Percentiles rank a stretch among this genome's conserved stretches.
These are phyloP conservation scores for Philonicus albiceps DNA, from an alignment of 2,888 invertebrate genomes.

Conservation along the genomic window DNA sequence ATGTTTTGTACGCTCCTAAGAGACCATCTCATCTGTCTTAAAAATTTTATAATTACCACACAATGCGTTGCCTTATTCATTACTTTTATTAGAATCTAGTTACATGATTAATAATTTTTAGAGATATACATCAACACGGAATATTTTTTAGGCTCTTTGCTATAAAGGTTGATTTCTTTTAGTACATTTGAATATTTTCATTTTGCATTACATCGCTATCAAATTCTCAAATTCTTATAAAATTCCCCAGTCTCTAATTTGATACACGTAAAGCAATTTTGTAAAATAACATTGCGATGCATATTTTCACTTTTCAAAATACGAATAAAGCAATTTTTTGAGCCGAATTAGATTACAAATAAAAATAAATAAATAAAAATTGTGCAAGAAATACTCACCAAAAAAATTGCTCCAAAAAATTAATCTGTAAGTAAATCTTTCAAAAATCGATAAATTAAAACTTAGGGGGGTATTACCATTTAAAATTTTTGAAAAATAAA, in stretches of 20 bases:
- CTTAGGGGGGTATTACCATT: too few species aligned
- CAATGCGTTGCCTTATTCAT: neutral
- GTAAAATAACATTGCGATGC: neutral
- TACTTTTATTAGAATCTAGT: neutral
- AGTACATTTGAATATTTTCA: neutral
- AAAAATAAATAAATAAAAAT: neutral
- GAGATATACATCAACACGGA: neutral
- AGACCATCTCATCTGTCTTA: neutral
- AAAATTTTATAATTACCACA: neutral
- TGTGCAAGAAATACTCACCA: neutral
- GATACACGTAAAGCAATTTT: neutral
- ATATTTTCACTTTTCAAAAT: neutral
- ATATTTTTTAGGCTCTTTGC: neutral
- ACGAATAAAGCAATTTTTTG: neutral
- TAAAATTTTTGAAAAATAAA: too few species aligned
- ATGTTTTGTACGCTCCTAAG: constrained; percentile 9
- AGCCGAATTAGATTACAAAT: neutral
- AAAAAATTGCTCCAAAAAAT: neutral
- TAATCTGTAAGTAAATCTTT: neutral
- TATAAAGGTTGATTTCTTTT: neutral
- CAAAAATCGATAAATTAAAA: neutral
- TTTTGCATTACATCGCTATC: neutral
- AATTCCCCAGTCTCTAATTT: neutral
- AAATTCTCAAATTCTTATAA: neutral
- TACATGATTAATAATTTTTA: neutral